Evolutionary conservation across 2,797 vertebrate species (phyloP).

Genomic region (Gobionotothen gibberifrons): DNA sequence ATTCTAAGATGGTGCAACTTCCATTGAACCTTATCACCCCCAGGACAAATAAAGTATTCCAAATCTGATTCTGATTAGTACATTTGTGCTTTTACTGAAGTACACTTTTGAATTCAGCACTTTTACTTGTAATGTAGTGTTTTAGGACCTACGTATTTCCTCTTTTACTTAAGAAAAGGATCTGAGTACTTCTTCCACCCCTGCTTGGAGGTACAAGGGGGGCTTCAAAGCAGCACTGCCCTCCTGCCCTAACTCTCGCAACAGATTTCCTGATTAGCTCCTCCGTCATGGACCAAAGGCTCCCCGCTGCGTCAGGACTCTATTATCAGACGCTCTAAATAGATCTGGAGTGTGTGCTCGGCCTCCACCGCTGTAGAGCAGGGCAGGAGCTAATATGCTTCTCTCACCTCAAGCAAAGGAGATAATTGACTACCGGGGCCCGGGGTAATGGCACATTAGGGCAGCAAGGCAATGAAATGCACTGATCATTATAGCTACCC

Average conservation of each 20-base stretch:
- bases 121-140: too few species aligned
- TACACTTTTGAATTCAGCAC: too few species aligned
- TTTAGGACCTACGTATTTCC: too few species aligned
- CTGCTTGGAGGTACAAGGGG: conserved; percentile 23
- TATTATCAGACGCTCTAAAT: conserved; percentile 79
- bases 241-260: conserved; percentile 51
- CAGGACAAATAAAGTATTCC: too few species aligned
- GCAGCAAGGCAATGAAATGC: conserved; percentile 78
- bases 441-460: conserved; percentile 76
- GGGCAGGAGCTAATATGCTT: conserved; percentile 79
- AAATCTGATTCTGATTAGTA: too few species aligned
- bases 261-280: conserved; percentile 76
- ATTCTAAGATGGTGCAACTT: too few species aligned
- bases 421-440: conserved; percentile 78
- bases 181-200: too few species aligned
- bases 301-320: conserved; percentile 65
- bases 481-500: conserved; percentile 75
- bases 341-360: conserved; percentile 69
- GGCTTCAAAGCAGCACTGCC: conserved; percentile 51
- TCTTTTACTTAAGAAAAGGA: too few species aligned
- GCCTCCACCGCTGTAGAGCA: conserved; percentile 65
- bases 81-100: too few species aligned
- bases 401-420: conserved; percentile 79
- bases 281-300: conserved; percentile 70
- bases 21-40: too few species aligned